Conservation (phyloP, 1,140 invertebrate species). For the Ganaspis sp. region DNA sequence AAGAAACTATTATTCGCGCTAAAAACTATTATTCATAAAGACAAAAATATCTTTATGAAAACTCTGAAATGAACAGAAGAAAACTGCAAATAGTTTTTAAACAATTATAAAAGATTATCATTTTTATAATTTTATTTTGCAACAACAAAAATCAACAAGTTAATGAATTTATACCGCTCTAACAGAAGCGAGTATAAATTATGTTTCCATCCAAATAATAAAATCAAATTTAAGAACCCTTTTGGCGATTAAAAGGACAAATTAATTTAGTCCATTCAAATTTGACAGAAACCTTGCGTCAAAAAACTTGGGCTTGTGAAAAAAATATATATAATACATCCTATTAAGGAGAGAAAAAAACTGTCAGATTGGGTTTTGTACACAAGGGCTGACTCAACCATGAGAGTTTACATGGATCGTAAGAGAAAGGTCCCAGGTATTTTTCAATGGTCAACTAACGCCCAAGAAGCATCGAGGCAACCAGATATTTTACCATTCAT, state of each 20-base stretch:
- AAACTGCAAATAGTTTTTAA: no score
- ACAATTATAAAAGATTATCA: no score
- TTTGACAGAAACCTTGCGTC: background rate
- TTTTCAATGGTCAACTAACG: slow-evolving; percentile 34
- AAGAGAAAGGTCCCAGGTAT: slow-evolving; percentile 54
- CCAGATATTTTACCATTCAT: slow-evolving; percentile 55
- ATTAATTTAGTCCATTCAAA: background rate
- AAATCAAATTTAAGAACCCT: no score
- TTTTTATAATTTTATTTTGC: no score
- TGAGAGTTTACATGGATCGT: slow-evolving; percentile 51
- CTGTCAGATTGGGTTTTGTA: slow-evolving; percentile 12
- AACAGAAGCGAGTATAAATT: no score
- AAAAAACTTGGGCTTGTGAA: background rate
- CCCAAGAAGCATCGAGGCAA: slow-evolving; percentile 51
- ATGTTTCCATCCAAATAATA: no score
- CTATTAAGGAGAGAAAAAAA: slow-evolving; percentile 7
- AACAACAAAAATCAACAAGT: no score
- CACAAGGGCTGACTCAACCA: slow-evolving; percentile 35
- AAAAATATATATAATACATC: slow-evolving; percentile 18
- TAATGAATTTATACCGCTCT: no score
- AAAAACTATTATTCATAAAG: no score
- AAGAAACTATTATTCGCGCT: no score
- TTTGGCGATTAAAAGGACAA: background rate
- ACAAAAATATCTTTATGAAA: no score
- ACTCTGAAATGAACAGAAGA: no score